These are phyloP conservation scores for Trissolcus basalis DNA, from an alignment of 1,140 invertebrate species.

Conservation along the genomic window DNA sequence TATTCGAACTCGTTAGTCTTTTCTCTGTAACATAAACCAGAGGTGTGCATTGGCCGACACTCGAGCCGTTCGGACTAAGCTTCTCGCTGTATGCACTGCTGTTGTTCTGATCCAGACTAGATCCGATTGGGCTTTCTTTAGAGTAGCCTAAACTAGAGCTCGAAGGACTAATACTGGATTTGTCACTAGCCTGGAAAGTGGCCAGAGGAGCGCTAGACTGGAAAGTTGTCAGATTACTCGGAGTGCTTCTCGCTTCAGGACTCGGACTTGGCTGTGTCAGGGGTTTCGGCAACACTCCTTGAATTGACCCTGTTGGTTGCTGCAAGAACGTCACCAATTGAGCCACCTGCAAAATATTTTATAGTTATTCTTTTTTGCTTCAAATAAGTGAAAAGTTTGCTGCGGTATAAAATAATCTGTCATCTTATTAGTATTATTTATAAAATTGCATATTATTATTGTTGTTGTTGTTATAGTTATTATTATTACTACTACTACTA, in stretches of 20 bases:
- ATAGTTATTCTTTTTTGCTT: not conserved
- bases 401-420: too few relatives aligned
- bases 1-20: constrained; percentile 39
- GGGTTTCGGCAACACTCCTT: constrained; percentile 55
- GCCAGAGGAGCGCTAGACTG: constrained; percentile 70
- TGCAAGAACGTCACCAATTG: constrained; percentile 82
- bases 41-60: constrained; percentile 69
- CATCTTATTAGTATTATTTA: too few relatives aligned
- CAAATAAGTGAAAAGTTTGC: too few relatives aligned
- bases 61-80: constrained; percentile 68
- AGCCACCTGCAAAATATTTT: constrained; percentile 74
- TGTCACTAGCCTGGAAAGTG: constrained; percentile 73
- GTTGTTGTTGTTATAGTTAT: not conserved
- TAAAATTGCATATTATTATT: not conserved
- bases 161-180: constrained; percentile 71
- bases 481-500: too few relatives aligned
- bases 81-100: constrained; percentile 67
- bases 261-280: constrained; percentile 57
- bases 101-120: constrained; percentile 68
- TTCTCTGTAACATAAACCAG: constrained; percentile 67
- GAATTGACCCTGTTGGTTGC: constrained; percentile 70
- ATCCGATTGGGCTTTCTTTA: constrained; percentile 69
- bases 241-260: constrained; percentile 66
- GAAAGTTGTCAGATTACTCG: constrained; percentile 72
- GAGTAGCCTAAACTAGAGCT: constrained; percentile 71